Evolutionary conservation across 2,888 invertebrate genomes (phyloP).

Genomic region (Drosophila neotestacea): DNA sequence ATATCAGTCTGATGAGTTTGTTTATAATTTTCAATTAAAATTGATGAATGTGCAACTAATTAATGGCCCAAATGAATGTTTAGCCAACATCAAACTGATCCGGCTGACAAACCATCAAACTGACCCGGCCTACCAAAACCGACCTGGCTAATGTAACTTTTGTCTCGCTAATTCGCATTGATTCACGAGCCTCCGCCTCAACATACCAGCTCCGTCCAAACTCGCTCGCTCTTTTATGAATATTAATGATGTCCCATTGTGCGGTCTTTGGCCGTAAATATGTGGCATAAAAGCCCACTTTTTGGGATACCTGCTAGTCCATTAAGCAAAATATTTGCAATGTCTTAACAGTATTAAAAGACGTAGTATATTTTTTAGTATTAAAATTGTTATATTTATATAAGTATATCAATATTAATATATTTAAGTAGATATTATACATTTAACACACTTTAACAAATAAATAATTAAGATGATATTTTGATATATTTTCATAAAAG

Average conservation of each 20-base stretch:
- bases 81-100: conserved; percentile 21
- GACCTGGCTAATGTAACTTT: conserved; percentile 62
- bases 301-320: conserved; percentile 1
- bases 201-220: neutral
- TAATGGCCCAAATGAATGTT: conserved; percentile 62
- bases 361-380: neutral
- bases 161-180: conserved; percentile 65
- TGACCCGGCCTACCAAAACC: conserved; percentile 24
- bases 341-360: neutral
- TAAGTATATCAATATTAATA: too few relatives aligned
- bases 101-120: conserved; percentile 12
- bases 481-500: too few relatives aligned
- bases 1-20: conserved; percentile 17
- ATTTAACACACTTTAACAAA: too few relatives aligned
- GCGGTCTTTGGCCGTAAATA: conserved; percentile 8
- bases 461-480: too few relatives aligned
- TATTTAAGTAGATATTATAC: too few relatives aligned
- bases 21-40: conserved; percentile 82
- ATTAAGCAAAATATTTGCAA: neutral
- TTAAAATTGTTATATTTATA: neutral
- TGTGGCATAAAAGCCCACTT: conserved; percentile 6
- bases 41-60: conserved; percentile 84
- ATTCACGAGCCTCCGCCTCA: conserved; percentile 37
- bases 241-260: conserved; percentile 73
- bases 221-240: conserved; percentile 47